phyloP scores from a whole-genome alignment of 2,113 vertebrate genomes.

The Oncorhynchus gorbuscha region DNA sequence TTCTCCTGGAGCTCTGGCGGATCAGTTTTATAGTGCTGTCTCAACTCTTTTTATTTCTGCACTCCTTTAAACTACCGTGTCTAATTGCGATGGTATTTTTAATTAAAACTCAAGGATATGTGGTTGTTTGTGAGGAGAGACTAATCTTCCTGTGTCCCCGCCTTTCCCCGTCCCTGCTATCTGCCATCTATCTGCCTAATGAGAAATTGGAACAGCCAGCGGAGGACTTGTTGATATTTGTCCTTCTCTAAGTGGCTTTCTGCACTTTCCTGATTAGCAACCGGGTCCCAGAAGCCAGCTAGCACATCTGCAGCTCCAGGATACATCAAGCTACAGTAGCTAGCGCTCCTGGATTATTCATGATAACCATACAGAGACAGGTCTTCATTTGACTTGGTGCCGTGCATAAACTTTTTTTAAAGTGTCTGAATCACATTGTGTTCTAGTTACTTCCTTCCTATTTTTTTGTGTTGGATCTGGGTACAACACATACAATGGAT shows the following conservation, averaged over 20 bases:
- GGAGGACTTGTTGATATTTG: conserved; percentile 77
- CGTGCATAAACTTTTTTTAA: not conserved
- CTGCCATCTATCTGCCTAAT: conserved; percentile 78
- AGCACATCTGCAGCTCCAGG: conserved; percentile 43
- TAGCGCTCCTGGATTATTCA: conserved; percentile 56
- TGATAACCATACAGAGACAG: conserved; percentile 39
- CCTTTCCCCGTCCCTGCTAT: conserved; percentile 65
- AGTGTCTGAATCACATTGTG: no score
- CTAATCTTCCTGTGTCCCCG: conserved; percentile 73
- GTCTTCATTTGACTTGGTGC: not conserved
- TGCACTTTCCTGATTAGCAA: conserved; percentile 68
- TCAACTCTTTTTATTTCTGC: conserved; percentile 70
- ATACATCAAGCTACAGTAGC: conserved; percentile 16
- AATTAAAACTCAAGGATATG: conserved; percentile 83
- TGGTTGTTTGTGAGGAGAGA: conserved; percentile 77
- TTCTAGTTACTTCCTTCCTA: no score
- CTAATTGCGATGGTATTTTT: conserved; percentile 82
- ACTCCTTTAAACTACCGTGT: conserved; percentile 75
- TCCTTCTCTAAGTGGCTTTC: conserved; percentile 66
- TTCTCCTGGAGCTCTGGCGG: conserved; percentile 66
- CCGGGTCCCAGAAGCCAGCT: conserved; percentile 44
- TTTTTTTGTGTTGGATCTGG: not conserved
- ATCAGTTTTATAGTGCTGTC: conserved; percentile 71
- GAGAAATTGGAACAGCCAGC: conserved; percentile 70
- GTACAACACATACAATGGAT: not conserved